Evolutionary conservation across 1,140 invertebrate genomes (phyloP).

Genomic region (Latrodectus geometricus): DNA sequence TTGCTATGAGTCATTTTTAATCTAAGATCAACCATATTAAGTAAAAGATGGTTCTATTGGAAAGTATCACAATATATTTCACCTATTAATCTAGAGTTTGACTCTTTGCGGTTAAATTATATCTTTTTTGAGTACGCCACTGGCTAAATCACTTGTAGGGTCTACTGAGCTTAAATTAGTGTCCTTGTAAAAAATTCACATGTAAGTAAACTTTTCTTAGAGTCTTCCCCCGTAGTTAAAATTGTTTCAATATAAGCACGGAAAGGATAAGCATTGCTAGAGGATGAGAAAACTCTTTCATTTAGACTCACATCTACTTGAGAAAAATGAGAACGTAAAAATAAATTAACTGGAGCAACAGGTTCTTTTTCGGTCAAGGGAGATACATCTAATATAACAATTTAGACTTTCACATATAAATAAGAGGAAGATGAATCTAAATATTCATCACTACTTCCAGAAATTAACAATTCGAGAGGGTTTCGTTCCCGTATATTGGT

Average conservation of each 20-base stretch:
- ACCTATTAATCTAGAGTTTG: constrained; percentile 6
- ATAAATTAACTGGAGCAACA: not conserved
- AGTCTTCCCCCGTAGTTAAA: not conserved
- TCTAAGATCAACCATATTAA: no score
- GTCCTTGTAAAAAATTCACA: constrained; percentile 20
- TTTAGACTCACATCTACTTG: not conserved
- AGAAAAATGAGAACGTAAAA: not conserved
- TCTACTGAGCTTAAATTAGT: not conserved
- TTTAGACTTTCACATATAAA: constrained; percentile 4
- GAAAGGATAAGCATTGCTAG: not conserved
- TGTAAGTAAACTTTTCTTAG: constrained; percentile 2
- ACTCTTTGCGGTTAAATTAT: not conserved
- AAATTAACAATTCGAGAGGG: not conserved
- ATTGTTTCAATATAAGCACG: not conserved
- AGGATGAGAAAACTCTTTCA: not conserved
- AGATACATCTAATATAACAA: not conserved
- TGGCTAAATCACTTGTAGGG: not conserved
- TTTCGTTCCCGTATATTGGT: not conserved
- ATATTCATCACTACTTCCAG: not conserved
- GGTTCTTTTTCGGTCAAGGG: not conserved
- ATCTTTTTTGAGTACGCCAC: not conserved
- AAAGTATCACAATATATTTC: not conserved
- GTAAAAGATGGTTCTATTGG: constrained; percentile 2
- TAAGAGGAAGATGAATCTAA: not conserved
- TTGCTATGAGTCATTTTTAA: not conserved